Evolutionary conservation across 2,113 vertebrate species (phyloP).

Genomic region (Bufo bufo): DNA sequence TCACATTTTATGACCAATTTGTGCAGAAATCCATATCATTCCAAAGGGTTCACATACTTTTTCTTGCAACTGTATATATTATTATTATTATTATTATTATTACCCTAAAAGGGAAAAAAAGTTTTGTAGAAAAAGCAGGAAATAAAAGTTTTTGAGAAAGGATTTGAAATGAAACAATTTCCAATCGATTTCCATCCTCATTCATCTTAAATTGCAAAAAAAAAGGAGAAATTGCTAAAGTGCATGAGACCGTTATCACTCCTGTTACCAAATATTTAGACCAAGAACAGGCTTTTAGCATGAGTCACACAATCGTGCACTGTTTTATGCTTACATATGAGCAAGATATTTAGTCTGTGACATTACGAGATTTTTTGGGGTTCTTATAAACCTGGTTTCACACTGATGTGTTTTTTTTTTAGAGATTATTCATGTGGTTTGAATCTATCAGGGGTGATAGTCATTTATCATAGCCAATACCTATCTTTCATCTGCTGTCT

Average conservation of each 20-base stretch:
- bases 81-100: too few species aligned
- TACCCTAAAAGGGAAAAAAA: too few species aligned
- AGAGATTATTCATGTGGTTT: constrained; percentile 29
- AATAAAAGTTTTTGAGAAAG: too few species aligned
- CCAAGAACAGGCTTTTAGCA: constrained; percentile 11
- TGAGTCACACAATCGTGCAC: constrained; percentile 6
- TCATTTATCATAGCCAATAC: constrained; percentile 25
- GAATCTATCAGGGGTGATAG: constrained; percentile 36
- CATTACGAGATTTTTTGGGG: constrained; percentile 33
- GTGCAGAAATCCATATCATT: too few species aligned
- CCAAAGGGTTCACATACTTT: too few species aligned
- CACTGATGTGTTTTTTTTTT: constrained; percentile 43
- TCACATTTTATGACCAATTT: too few species aligned
- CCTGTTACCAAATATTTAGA: constrained; percentile 45
- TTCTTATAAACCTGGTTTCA: constrained; percentile 18
- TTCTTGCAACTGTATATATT: too few species aligned
- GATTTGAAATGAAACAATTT: neutral
- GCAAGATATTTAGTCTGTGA: constrained; percentile 22
- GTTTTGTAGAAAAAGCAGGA: neutral
- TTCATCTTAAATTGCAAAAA: neutral
- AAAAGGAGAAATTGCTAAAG: too few species aligned
- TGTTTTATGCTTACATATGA: constrained; percentile 28
- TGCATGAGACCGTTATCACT: constrained; percentile 18
- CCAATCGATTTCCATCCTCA: too few species aligned
- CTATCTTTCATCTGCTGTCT: constrained; percentile 39